Evolutionary conservation across 2,888 invertebrate genomes (phyloP).

Genomic region (Adelphocoris suturalis): DNA sequence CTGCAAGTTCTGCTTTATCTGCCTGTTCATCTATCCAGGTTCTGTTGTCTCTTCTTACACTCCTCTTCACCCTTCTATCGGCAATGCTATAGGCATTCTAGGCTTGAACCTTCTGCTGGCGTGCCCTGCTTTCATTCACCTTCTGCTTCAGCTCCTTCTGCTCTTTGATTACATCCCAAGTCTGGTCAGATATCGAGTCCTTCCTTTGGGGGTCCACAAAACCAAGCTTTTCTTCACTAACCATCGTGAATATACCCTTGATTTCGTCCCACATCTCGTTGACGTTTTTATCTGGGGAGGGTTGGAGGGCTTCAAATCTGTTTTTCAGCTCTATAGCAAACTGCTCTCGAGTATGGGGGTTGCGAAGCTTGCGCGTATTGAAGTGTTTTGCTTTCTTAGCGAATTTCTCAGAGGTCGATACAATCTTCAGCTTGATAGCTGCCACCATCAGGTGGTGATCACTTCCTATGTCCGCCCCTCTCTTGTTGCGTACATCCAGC

Average conservation of each 20-base stretch:
- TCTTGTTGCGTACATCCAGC: too few relatives aligned
- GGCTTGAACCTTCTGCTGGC: slow-evolving; percentile 32
- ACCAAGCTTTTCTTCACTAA: too few relatives aligned
- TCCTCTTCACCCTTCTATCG: slow-evolving; percentile 26
- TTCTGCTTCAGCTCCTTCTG: slow-evolving; percentile 42
- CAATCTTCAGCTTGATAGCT: too few relatives aligned
- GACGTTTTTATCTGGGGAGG: too few relatives aligned
- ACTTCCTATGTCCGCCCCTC: too few relatives aligned
- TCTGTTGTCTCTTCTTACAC: too few relatives aligned
- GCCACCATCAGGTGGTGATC: too few relatives aligned
- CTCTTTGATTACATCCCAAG: slow-evolving; percentile 30
- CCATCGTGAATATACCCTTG: too few relatives aligned
- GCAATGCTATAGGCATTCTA: slow-evolving; percentile 18
- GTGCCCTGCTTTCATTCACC: too few relatives aligned
- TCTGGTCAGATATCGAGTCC: slow-evolving; percentile 48
- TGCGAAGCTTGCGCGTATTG: slow-evolving; percentile 43
- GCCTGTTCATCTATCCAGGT: too few relatives aligned
- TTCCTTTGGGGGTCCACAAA: too few relatives aligned
- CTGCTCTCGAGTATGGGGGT: slow-evolving; percentile 43
- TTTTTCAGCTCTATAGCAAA: slow-evolving; percentile 24
- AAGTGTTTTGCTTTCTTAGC: slow-evolving; percentile 25
- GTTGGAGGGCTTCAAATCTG: slow-evolving; percentile 48
- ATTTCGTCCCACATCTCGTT: too few relatives aligned
- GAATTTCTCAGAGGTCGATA: slow-evolving; percentile 27
- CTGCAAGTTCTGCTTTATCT: slow-evolving; percentile 37